Base-by-base conservation (phyloP, 1,140 invertebrate genomes). In the Papilio dardanus region DNA sequence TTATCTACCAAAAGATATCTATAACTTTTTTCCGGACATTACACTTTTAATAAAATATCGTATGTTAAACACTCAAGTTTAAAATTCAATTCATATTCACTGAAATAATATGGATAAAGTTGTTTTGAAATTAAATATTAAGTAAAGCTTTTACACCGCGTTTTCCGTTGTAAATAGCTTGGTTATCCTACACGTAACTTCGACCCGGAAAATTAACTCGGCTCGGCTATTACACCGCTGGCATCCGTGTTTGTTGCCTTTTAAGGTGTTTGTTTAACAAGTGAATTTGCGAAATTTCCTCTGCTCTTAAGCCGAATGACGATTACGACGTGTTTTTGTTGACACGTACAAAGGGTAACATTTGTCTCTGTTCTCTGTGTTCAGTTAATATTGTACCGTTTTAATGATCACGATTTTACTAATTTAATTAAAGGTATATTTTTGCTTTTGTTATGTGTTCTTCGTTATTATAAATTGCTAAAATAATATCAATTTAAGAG, bases 191-290 rank as follows among this genome's bases (percentile, higher is more conserved):
- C 50, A 77, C 35, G 77, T 76, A 79, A 84, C 77, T 76, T 65
- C 80, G 84, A 84, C 83, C 85, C 83, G 87, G 85, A 84, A 87
- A 87, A 88, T 89, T 89, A 86, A 85, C 83, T 85, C 74, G 75
- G 79, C 78, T 79, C 81, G 74, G 54, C 83, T 79, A 85, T 85
- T 83, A 82, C 77, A 58, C 76, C 71, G 28, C 76, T 68, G 65
- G 80, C 76, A 77, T 77, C 74, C 58, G 67, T 66, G 74, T 77
- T 33, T 74, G 42, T 40, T 69, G 71, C 74, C 50, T 77, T 78
- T 74, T 77, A 77, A 78, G 78, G 73, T 77, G 74, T 76, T 71
- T 76, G 74, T 74, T 79, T 65, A 78, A 74, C 50, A n/a, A 37
- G 65, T 75, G 46, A 71, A 46, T 79, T 76, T 74, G 71, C 42